Conservation (phyloP, 2,113 vertebrate genomes). For the Solenodon paradoxus region DNA sequence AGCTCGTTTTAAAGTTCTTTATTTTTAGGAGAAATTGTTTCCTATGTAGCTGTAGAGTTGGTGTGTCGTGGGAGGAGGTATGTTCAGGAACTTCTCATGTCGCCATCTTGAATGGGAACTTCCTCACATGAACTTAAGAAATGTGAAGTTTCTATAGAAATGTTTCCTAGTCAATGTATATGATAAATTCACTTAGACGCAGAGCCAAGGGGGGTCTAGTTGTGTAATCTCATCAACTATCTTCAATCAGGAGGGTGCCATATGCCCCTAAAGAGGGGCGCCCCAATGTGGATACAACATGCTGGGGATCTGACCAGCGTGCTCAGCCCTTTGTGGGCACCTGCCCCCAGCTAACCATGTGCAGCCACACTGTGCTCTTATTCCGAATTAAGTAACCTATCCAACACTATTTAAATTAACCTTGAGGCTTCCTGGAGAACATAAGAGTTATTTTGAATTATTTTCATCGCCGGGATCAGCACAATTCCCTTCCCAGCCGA, state of each 20-base stretch:
- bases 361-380: slow-evolving; percentile 75
- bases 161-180: background rate
- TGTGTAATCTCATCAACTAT: slow-evolving; percentile 71
- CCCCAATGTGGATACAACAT: slow-evolving; percentile 62
- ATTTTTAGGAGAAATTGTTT: too few species aligned
- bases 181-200: slow-evolving; percentile 67
- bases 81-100: background rate
- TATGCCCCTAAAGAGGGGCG: slow-evolving; percentile 67
- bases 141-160: slow-evolving; percentile 44
- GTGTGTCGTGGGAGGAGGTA: background rate
- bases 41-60: background rate
- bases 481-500: slow-evolving; percentile 79
- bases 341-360: slow-evolving; percentile 69
- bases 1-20: too few species aligned
- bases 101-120: background rate
- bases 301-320: slow-evolving; percentile 47
- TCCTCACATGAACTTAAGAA: background rate
- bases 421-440: slow-evolving; percentile 81
- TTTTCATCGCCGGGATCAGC: slow-evolving; percentile 77
- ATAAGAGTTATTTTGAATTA: slow-evolving; percentile 84
- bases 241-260: slow-evolving; percentile 74
- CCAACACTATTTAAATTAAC: slow-evolving; percentile 86
- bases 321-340: slow-evolving; percentile 63
- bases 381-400: slow-evolving; percentile 82
- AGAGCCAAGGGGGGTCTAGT: slow-evolving; percentile 60